A percentile compares a stretch with the other conserved stretches of the same genome.
phyloP scores from a whole-genome alignment of 2,888 invertebrate species.

The Erebia ligea region DNA sequence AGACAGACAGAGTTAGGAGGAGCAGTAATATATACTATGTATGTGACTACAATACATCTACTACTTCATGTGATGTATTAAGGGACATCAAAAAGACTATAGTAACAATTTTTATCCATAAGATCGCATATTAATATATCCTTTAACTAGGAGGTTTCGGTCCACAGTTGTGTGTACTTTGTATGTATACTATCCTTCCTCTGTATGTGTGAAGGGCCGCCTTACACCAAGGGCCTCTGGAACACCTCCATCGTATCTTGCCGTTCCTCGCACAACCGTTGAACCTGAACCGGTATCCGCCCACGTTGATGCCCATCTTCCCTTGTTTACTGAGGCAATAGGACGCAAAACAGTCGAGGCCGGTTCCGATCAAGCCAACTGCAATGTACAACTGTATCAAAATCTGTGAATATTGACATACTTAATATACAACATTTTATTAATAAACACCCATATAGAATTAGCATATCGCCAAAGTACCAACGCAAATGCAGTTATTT shows the following conservation, averaged over 20 bases:
- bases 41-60: neutral
- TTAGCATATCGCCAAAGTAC: neutral
- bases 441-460: neutral
- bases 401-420: neutral
- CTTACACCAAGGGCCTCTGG: conserved; percentile 77
- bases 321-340: conserved; percentile 80
- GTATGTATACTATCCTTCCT: conserved; percentile 75
- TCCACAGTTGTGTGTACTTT: conserved; percentile 75
- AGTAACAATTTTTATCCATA: neutral
- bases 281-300: conserved; percentile 75
- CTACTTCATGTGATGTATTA: neutral
- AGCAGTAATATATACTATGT: neutral
- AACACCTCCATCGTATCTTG: conserved; percentile 77
- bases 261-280: conserved; percentile 77
- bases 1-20: too few species aligned
- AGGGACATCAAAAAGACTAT: neutral
- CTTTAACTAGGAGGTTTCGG: conserved; percentile 62
- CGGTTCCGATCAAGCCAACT: conserved; percentile 71
- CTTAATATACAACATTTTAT: neutral
- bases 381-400: conserved; percentile 26
- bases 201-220: conserved; percentile 76
- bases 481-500: neutral
- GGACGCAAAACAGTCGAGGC: conserved; percentile 71
- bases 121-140: neutral
- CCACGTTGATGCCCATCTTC: conserved; percentile 78